Evolutionary conservation across 2,797 vertebrate genomes (phyloP), one percentile per base, ranked within the genome.

Genomic region (Valencia hispanica): DNA sequence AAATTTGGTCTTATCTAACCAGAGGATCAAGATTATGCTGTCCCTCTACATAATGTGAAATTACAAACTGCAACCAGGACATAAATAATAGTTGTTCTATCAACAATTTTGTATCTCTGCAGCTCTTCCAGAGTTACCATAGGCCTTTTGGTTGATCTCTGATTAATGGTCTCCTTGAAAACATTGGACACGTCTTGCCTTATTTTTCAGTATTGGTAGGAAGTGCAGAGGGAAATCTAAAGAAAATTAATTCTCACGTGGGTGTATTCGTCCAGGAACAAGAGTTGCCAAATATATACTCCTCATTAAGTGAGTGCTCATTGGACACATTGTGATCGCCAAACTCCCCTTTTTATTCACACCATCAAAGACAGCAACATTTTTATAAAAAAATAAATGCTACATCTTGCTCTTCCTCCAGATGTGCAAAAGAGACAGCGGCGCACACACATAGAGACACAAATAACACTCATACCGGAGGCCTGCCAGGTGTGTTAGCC

Each of bases 201-300:
- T 86, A 68, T 88, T 88, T 88, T 88, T 90, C 73, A 82, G 86
- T 83, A 80, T 57, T 78, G 76, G 77, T 76, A 88, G 81, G 72
- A 47, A 57, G 75, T 73, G 75, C 79, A 87, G 77, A 79, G 75
- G n/a, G 76, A 68, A 76, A 77, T 48, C 69, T 70, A 81, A 45
- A 74, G 65, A 36, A 27, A 32, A 30, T 59, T 20, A 75, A 84
- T 83, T 79, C 79, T 73, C 36, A 11, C 57, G 74, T 66, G 72
- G 53, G 68, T 72, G 72, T 71, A 68, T 70, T 75, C 34, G 75
- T 50, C 59, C 75, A 75, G 70, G 59, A 84, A 84, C 82, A 75
- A 61, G 73, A 15, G 59, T 72, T 82, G 75, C 79, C 72, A 85
- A 73, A 76, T 79, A 70, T 70, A 69, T 65, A 41, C 74, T 32